phyloP scores from a whole-genome alignment of 2,797 vertebrate genomes.

The Clamator glandarius region DNA sequence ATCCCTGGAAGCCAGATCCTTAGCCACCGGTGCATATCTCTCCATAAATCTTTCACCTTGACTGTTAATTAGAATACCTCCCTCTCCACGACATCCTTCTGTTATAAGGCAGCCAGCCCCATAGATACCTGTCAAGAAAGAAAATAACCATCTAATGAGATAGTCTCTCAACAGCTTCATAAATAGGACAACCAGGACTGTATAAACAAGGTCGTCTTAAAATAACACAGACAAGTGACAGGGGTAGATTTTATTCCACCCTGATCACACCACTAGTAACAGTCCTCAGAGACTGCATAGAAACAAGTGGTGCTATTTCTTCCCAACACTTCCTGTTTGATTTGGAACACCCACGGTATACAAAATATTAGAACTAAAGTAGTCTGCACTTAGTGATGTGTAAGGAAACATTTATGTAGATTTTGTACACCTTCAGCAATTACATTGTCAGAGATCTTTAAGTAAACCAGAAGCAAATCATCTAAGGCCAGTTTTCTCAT shows the following conservation, averaged over 20 bases:
- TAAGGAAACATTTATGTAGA: neutral
- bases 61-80: slow-evolving; percentile 96
- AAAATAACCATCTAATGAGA: neutral
- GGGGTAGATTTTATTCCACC: neutral
- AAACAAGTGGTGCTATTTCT: neutral
- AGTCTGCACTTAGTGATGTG: neutral
- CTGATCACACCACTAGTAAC: neutral
- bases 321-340: neutral
- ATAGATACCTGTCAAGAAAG: slow-evolving; percentile 88
- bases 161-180: neutral
- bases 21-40: slow-evolving; percentile 96
- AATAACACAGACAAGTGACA: neutral
- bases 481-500: neutral
- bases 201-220: neutral
- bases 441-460: neutral
- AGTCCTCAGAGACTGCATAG: neutral
- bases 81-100: slow-evolving; percentile 96
- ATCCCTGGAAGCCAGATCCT: slow-evolving; percentile 96
- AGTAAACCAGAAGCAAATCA: neutral
- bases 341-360: neutral
- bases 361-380: neutral
- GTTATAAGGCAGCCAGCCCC: slow-evolving; percentile 98
- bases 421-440: neutral
- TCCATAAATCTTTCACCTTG: slow-evolving; percentile 99
- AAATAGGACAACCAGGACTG: neutral